These are phyloP conservation scores for Heliconius congener DNA, from an alignment of 1,140 invertebrate species.

Conservation along the genomic window DNA sequence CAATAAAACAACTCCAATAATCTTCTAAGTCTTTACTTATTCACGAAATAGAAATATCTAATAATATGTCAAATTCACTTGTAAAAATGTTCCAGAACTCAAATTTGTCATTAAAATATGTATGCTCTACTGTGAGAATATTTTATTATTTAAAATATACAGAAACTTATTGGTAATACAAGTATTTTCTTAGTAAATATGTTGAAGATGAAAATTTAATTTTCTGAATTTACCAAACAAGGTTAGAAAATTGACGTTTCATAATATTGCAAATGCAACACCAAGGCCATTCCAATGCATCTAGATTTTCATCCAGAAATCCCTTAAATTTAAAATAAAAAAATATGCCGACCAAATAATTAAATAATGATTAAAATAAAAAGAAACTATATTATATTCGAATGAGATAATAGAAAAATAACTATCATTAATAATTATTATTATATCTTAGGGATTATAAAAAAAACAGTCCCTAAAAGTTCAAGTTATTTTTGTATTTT, in stretches of 20 bases:
- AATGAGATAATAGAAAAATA: too few species aligned
- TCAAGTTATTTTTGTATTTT: too few species aligned
- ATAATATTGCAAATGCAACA: conserved; percentile 29
- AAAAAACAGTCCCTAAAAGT: too few species aligned
- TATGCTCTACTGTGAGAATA: not conserved
- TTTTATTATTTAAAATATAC: not conserved
- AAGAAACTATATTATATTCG: not conserved
- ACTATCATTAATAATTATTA: too few species aligned
- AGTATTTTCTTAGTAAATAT: not conserved
- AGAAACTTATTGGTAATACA: not conserved
- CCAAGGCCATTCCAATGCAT: conserved; percentile 16
- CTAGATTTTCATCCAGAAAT: conserved; percentile 5
- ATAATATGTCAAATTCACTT: conserved; percentile 18
- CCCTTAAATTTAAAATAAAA: not conserved
- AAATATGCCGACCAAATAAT: not conserved
- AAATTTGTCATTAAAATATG: conserved; percentile 2
- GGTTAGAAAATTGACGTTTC: conserved; percentile 55
- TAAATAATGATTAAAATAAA: not conserved
- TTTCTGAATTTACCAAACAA: conserved; percentile 34
- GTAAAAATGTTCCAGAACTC: conserved; percentile 23
- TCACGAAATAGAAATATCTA: conserved; percentile 26
- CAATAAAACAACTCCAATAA: not conserved
- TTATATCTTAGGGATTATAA: too few species aligned
- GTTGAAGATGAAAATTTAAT: not conserved
- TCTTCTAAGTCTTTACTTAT: not conserved